Conservation (phyloP, 1,140 invertebrate species). For the Capitella teleta region DNA sequence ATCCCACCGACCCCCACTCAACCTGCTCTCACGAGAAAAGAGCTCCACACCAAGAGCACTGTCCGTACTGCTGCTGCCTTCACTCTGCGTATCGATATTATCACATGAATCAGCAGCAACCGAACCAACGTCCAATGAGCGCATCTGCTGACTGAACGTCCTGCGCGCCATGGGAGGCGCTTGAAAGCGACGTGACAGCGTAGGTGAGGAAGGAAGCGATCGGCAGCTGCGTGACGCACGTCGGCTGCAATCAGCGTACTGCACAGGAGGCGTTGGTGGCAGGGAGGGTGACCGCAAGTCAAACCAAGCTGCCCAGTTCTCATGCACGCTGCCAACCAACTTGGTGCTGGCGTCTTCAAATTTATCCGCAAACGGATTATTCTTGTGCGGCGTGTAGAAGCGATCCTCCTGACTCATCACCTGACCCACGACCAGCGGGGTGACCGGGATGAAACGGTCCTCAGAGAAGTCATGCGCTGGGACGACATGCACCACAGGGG, state of each 20-base stretch:
- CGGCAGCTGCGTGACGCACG: background rate
- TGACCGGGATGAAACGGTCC: conserved; percentile 13
- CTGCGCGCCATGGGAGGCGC: background rate
- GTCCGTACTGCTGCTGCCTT: conserved; percentile 6
- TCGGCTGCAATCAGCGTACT: background rate
- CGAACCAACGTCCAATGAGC: background rate
- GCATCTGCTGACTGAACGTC: background rate
- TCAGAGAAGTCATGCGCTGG: background rate
- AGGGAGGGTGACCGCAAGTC: conserved; percentile 4
- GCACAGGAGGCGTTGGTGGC: background rate
- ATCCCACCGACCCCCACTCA: background rate
- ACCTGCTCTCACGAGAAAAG: background rate
- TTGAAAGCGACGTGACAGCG: background rate
- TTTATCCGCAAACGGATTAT: conserved; percentile 22
- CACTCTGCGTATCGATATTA: conserved; percentile 1
- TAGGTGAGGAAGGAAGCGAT: conserved; percentile 10
- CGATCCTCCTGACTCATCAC: conserved; percentile 37
- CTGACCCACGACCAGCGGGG: conserved; percentile 30
- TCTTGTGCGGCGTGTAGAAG: conserved; percentile 28
- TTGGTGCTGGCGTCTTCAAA: conserved; percentile 21
- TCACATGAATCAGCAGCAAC: background rate
- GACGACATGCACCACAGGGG: background rate
- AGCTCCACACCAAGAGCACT: conserved; percentile 9
- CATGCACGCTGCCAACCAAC: conserved; percentile 8
- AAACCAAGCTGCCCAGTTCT: conserved; percentile 11